A percentile compares a stretch with the other conserved stretches of the same genome.
Evolutionary conservation across 2,888 invertebrate species (phyloP).

Genomic region (Ormyrus thymus): DNA sequence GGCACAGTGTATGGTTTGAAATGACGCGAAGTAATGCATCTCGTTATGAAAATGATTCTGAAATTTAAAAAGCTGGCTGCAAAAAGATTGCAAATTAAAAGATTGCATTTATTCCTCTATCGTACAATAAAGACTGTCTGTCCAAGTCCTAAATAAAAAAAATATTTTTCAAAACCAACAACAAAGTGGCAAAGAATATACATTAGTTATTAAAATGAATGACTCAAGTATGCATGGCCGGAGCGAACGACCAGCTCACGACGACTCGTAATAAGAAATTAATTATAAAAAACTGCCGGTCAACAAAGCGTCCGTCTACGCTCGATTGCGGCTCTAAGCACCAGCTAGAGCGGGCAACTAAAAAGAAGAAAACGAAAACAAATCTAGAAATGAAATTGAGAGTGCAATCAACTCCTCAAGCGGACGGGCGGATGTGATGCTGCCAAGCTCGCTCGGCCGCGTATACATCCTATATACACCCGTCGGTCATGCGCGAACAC

Average conservation of each 20-base stretch:
- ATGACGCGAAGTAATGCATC: slow-evolving; percentile 31
- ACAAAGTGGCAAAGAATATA: neutral
- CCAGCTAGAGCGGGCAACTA: neutral
- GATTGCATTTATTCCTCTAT: too few species aligned
- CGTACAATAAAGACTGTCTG: too few species aligned
- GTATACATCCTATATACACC: too few species aligned
- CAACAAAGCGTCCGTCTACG: too few species aligned
- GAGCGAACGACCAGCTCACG: too few species aligned
- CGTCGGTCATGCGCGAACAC: too few species aligned
- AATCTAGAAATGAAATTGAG: neutral
- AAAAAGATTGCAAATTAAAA: too few species aligned
- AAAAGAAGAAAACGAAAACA: neutral
- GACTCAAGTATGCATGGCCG: too few species aligned
- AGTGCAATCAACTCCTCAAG: neutral
- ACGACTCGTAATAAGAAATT: too few species aligned
- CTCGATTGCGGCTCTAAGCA: too few species aligned
- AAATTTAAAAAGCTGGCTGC: neutral
- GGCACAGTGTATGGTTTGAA: slow-evolving; percentile 15
- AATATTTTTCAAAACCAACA: neutral
- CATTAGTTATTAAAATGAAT: too few species aligned
- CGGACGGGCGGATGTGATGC: neutral
- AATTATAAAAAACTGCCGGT: too few species aligned
- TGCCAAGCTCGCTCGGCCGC: neutral
- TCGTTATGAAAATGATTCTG: slow-evolving; percentile 33
- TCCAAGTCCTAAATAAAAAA: neutral